Conservation (phyloP, 1,140 invertebrate genomes). For the Argopecten irradians region DNA sequence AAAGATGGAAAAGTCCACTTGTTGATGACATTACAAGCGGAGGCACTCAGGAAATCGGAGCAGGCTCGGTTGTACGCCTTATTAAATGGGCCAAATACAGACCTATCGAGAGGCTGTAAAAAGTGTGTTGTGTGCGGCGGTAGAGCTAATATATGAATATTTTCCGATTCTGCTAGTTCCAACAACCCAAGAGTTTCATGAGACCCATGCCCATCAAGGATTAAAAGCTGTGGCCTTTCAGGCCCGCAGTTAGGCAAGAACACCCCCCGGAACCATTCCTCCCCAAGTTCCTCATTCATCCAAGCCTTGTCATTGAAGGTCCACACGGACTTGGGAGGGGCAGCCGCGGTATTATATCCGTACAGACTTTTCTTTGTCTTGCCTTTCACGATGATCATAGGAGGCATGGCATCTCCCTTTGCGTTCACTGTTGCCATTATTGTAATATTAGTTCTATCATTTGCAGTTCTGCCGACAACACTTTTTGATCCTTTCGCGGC, state of each 20-base stretch:
- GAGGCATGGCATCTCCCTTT: slow-evolving; percentile 11
- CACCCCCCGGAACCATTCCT: slow-evolving; percentile 43
- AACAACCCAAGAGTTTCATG: slow-evolving; percentile 44
- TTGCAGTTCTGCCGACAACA: not conserved
- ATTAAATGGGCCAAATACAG: slow-evolving; percentile 54
- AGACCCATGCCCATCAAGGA: slow-evolving; percentile 43
- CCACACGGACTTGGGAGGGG: not conserved
- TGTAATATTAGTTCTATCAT: slow-evolving; percentile 30
- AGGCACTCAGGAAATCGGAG: slow-evolving; percentile 34
- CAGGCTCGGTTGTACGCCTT: slow-evolving; percentile 40
- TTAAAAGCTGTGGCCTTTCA: slow-evolving; percentile 34
- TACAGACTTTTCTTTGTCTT: slow-evolving; percentile 36
- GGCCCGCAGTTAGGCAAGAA: slow-evolving; percentile 41
- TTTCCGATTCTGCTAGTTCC: slow-evolving; percentile 25
- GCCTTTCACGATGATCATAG: slow-evolving; percentile 38
- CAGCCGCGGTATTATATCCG: not conserved
- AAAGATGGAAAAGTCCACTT: slow-evolving; percentile 38
- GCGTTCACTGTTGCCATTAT: slow-evolving; percentile 47
- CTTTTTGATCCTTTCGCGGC: slow-evolving; percentile 29
- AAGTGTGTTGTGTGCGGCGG: slow-evolving; percentile 56
- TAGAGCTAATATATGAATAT: slow-evolving; percentile 46
- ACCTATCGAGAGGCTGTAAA: slow-evolving; percentile 56
- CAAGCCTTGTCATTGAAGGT: slow-evolving; percentile 16
- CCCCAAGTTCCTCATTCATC: slow-evolving; percentile 40
- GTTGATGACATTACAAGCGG: slow-evolving; percentile 35